These are phyloP conservation scores for Kryptolebias ocellatus DNA, from an alignment of 2,797 vertebrate genomes.

Conservation along the genomic window DNA sequence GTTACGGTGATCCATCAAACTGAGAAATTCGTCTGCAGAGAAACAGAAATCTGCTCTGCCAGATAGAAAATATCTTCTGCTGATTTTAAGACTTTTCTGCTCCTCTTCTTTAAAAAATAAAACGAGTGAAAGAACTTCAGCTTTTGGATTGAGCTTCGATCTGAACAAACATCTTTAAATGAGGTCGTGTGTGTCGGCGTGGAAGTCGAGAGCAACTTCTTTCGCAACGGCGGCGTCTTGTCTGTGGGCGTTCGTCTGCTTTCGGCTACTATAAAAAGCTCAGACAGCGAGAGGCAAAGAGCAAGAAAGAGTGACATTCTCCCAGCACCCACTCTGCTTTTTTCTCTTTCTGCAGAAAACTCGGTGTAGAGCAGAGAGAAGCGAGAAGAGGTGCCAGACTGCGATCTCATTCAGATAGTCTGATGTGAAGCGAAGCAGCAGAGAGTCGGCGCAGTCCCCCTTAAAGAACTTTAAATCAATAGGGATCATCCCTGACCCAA, in stretches of 20 bases:
- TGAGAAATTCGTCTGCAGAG: conserved; percentile 18
- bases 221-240: conserved; percentile 57
- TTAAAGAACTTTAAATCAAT: no score
- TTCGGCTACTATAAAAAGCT: conserved; percentile 72
- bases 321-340: no score
- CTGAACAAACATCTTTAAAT: conserved; percentile 22
- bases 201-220: conserved; percentile 56
- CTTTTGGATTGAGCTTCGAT: conserved; percentile 25
- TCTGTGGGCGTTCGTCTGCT: conserved; percentile 75
- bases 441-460: no score
- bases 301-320: no score
- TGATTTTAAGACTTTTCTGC: conserved; percentile 5
- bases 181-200: conserved; percentile 22
- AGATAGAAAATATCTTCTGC: background rate
- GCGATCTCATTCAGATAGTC: no score
- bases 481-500: no score
- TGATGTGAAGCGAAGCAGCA: no score
- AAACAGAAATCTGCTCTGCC: conserved; percentile 13
- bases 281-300: conserved; percentile 43
- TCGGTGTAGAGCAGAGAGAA: no score
- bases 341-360: no score
- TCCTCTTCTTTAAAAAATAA: background rate
- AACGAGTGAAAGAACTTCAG: background rate
- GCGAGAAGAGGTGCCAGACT: no score
- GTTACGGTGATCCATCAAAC: conserved; percentile 28